phyloP scores from a whole-genome alignment of 1,140 invertebrate genomes.

The Drosophila chauvacae region DNA sequence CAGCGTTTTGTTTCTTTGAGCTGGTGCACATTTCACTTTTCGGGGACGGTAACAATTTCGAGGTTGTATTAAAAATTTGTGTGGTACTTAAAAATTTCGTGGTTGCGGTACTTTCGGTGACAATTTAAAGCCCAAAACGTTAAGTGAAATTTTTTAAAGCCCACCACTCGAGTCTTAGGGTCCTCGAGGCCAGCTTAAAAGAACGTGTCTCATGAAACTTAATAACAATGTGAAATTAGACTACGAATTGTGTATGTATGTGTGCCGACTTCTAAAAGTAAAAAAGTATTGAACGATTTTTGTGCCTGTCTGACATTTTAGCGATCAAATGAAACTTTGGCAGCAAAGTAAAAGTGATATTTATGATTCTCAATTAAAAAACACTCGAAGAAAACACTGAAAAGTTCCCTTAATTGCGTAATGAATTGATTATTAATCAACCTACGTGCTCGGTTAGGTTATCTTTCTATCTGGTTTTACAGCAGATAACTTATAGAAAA shows the following conservation, averaged over 20 bases:
- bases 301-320: constrained; percentile 28
- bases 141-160: constrained; percentile 45
- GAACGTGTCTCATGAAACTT: constrained; percentile 38
- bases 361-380: background rate
- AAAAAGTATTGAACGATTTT: constrained; percentile 65
- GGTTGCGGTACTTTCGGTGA: background rate
- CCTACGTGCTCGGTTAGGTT: too few relatives aligned
- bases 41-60: constrained; percentile 25
- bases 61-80: constrained; percentile 65
- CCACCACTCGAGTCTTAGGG: background rate
- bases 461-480: background rate
- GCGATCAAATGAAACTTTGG: background rate
- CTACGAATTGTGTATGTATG: constrained; percentile 43
- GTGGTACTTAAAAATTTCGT: constrained; percentile 68
- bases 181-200: constrained; percentile 16
- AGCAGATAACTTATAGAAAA: background rate
- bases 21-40: constrained; percentile 7
- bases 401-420: background rate
- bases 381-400: background rate
- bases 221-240: constrained; percentile 32
- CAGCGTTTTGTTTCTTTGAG: background rate
- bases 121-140: constrained; percentile 31
- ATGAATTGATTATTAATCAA: too few relatives aligned
- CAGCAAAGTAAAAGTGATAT: constrained; percentile 19
- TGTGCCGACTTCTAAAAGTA: constrained; percentile 80